Conservation (phyloP, 2,797 vertebrate genomes). For the Onychomys torridus region DNA sequence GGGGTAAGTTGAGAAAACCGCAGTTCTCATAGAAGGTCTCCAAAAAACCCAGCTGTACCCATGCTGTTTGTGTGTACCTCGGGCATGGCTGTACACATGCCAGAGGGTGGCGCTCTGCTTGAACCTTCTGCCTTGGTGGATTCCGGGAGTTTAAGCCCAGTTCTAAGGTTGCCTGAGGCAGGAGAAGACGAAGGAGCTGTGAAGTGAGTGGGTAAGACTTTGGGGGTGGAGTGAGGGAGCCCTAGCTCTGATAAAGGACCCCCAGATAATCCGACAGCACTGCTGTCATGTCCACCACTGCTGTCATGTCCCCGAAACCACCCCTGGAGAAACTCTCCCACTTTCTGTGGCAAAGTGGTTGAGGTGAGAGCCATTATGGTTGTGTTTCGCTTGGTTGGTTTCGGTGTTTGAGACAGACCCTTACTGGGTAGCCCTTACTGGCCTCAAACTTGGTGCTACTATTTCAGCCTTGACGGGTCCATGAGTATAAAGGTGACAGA, state of each 20-base stretch:
- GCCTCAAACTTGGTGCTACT: background rate
- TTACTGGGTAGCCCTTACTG: background rate
- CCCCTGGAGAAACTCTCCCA: too few species aligned
- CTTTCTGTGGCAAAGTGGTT: background rate
- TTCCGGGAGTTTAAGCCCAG: background rate
- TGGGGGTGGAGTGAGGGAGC: background rate
- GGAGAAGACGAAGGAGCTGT: background rate
- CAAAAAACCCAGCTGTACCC: background rate
- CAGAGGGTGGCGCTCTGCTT: background rate
- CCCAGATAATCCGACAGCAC: background rate
- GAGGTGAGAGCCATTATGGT: background rate
- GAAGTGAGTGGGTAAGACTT: background rate
- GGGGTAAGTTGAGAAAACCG: background rate
- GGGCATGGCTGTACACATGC: background rate
- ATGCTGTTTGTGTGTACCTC: background rate
- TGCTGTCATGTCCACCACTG: background rate
- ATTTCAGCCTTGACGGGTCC: background rate
- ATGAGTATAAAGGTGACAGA: background rate
- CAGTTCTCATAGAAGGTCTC: background rate
- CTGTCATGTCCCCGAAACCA: background rate
- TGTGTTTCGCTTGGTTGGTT: background rate
- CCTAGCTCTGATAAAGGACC: background rate
- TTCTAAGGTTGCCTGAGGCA: background rate
- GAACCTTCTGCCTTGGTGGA: background rate
- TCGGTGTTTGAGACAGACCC: background rate